Evolutionary conservation across 2,797 vertebrate genomes (phyloP).

Genomic region (Amblyopsis hoosieri): DNA sequence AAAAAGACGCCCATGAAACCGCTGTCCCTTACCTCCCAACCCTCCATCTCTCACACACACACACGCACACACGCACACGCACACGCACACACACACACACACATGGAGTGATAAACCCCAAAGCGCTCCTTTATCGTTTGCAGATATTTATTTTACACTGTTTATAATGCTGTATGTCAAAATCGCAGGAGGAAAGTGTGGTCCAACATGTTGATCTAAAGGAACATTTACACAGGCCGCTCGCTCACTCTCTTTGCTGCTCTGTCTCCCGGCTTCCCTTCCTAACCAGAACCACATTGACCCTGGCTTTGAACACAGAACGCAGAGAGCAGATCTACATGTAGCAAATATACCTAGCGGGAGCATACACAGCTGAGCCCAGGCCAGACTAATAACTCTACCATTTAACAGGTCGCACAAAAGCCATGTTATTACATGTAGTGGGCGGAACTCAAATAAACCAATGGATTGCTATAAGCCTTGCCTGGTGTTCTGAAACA

Average conservation of each 20-base stretch:
- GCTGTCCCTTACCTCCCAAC: slow-evolving; percentile 15
- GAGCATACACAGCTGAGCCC: slow-evolving; percentile 34
- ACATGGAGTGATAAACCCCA: slow-evolving; percentile 49
- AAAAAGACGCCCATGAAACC: slow-evolving; percentile 41
- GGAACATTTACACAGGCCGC: slow-evolving; percentile 60
- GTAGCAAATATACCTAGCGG: slow-evolving; percentile 38
- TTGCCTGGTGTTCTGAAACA: slow-evolving; percentile 46
- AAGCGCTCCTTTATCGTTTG: slow-evolving; percentile 58
- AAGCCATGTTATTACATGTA: slow-evolving; percentile 65
- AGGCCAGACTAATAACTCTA: slow-evolving; percentile 65
- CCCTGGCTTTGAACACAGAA: slow-evolving; percentile 49
- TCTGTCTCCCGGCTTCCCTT: slow-evolving; percentile 52
- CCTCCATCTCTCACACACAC: slow-evolving; percentile 14
- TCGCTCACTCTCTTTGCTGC: slow-evolving; percentile 31
- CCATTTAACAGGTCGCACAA: slow-evolving; percentile 63
- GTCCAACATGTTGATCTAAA: slow-evolving; percentile 66
- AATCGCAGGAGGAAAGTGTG: slow-evolving; percentile 49
- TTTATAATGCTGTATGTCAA: slow-evolving; percentile 63
- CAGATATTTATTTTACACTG: slow-evolving; percentile 69
- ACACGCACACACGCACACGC: slow-evolving; percentile 4
- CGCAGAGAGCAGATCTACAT: slow-evolving; percentile 39
- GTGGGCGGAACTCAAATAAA: slow-evolving; percentile 71
- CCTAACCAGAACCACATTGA: slow-evolving; percentile 73
- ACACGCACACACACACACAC: slow-evolving; percentile 8
- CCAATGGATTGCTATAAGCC: slow-evolving; percentile 42